Percentiles rank a stretch among this genome's conserved stretches.
Evolutionary conservation across 2,113 vertebrate species (phyloP).

Genomic region (Archocentrus centrarchus): DNA sequence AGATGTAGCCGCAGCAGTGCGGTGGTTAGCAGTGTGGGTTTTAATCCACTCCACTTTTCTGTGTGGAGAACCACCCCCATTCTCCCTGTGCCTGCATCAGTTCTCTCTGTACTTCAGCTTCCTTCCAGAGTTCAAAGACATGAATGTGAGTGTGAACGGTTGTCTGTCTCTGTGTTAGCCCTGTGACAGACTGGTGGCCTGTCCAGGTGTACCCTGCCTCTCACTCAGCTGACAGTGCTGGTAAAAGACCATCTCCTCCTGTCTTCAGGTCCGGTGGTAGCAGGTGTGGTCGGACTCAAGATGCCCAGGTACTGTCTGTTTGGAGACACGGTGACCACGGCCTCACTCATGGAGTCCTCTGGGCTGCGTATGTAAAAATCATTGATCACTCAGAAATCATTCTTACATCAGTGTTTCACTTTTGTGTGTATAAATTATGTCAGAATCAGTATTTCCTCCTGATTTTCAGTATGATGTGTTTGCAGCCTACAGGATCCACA

Average conservation of each 20-base stretch:
- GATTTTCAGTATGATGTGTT: not conserved
- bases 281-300: slow-evolving; percentile 87
- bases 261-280: slow-evolving; percentile 83
- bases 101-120: too few relatives aligned
- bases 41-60: too few relatives aligned
- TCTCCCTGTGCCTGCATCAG: too few relatives aligned
- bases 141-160: too few relatives aligned
- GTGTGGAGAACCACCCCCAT: too few relatives aligned
- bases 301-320: slow-evolving; percentile 92
- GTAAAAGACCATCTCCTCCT: not conserved
- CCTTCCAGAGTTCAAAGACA: too few relatives aligned
- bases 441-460: not conserved
- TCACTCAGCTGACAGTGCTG: not conserved
- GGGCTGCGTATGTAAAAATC: slow-evolving; percentile 64
- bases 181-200: too few relatives aligned
- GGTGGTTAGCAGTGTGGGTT: too few relatives aligned
- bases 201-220: too few relatives aligned
- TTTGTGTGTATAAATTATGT: not conserved
- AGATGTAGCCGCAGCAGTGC: too few relatives aligned
- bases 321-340: slow-evolving; percentile 84
- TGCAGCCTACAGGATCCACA: slow-evolving; percentile 76
- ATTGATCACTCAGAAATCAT: not conserved
- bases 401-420: accelerated
- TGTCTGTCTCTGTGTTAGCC: too few relatives aligned
- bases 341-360: slow-evolving; percentile 71